Conservation (phyloP, 2,113 vertebrate genomes). For the Peromyscus leucopus region DNA sequence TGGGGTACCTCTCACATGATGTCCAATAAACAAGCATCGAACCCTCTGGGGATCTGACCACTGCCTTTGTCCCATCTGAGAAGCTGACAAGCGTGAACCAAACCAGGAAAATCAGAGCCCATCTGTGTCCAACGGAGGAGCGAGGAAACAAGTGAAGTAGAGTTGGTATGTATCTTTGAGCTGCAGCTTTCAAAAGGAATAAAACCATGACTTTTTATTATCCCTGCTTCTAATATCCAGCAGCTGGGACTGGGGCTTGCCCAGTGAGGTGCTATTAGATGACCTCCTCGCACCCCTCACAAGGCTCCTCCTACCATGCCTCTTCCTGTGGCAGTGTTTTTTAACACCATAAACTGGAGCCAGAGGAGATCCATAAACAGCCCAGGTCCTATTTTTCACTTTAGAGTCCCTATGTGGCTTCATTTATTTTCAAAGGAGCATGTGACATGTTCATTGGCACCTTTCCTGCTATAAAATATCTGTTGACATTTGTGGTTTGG, state of each 20-base stretch:
- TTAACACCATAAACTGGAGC: constrained; percentile 75
- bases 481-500: constrained; percentile 82
- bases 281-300: not conserved
- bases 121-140: not conserved
- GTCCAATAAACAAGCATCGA: constrained; percentile 5
- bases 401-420: constrained; percentile 82
- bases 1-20: not conserved
- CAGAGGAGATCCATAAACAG: constrained; percentile 81
- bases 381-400: constrained; percentile 73
- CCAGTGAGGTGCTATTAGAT: not conserved
- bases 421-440: constrained; percentile 79
- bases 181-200: not conserved
- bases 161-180: not conserved
- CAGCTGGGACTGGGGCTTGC: not conserved
- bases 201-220: constrained; percentile 15
- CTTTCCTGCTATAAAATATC: constrained; percentile 78
- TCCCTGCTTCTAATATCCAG: not conserved
- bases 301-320: not conserved
- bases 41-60: not conserved
- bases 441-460: constrained; percentile 81
- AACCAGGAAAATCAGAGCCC: not conserved
- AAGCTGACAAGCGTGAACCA: not conserved
- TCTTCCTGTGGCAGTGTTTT: constrained; percentile 57
- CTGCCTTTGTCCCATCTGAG: not conserved
- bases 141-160: not conserved